Evolutionary conservation across 2,113 vertebrate genomes (phyloP).

Genomic region (Hyperopisus bebe): DNA sequence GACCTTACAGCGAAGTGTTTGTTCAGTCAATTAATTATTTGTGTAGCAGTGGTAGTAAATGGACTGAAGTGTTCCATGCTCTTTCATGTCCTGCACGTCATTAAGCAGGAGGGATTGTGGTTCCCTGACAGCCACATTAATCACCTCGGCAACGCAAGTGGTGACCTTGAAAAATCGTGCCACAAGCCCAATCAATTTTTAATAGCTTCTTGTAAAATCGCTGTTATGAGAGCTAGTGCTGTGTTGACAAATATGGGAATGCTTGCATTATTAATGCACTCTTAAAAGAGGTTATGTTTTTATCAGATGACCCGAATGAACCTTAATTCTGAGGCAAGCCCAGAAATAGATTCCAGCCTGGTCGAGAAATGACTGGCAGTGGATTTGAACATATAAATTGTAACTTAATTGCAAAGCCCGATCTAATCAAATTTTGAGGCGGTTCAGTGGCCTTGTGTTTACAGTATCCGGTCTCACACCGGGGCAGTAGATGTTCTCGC

Average conservation of each 20-base stretch:
- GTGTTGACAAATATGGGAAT: conserved; percentile 38
- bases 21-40: neutral
- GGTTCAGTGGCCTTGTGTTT: conserved; percentile 7
- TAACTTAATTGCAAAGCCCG: neutral
- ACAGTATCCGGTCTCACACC: neutral
- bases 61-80: neutral
- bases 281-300: conserved; percentile 44
- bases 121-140: conserved; percentile 27
- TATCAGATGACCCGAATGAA: conserved; percentile 20
- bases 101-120: conserved; percentile 41
- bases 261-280: conserved; percentile 42
- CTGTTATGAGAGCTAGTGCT: conserved; percentile 32
- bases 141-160: conserved; percentile 34
- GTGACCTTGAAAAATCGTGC: conserved; percentile 55
- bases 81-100: conserved; percentile 15
- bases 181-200: conserved; percentile 61
- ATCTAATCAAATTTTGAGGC: neutral
- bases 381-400: conserved; percentile 9
- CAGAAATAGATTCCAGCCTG: neutral
- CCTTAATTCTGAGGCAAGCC: neutral
- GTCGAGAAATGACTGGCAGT: neutral
- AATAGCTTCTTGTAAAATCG: conserved; percentile 51
- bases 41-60: neutral
- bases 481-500: neutral
- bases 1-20: neutral